phyloP scores from a whole-genome alignment of 2,113 vertebrate species.

The Vimba vimba region DNA sequence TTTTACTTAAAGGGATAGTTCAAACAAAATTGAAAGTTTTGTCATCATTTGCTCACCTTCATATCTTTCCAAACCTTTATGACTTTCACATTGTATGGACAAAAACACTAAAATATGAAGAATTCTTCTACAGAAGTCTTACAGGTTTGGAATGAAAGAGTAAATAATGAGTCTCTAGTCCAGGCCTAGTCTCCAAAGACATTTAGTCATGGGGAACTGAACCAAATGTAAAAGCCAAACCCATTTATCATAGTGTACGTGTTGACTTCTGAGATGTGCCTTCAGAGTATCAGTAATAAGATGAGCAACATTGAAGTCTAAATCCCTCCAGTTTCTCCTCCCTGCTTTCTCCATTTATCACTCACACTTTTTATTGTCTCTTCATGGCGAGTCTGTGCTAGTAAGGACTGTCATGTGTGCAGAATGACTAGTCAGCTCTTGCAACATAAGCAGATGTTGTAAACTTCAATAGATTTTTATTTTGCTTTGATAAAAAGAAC shows the following conservation, averaged over 20 bases:
- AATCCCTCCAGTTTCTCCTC: constrained; percentile 31
- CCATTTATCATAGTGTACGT: neutral
- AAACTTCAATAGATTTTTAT: neutral
- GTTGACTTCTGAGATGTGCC: constrained; percentile 23
- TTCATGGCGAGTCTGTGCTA: constrained; percentile 29
- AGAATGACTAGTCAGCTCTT: neutral
- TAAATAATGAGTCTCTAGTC: constrained; percentile 9
- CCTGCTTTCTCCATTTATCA: constrained; percentile 21
- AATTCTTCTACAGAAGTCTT: too few relatives aligned
- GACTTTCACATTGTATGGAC: neutral
- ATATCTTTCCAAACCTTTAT: neutral
- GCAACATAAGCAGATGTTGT: too few relatives aligned
- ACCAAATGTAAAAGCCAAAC: constrained; percentile 6
- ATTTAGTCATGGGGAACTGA: neutral
- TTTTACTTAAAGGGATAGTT: neutral
- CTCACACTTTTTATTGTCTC: constrained; percentile 32
- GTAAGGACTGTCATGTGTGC: neutral
- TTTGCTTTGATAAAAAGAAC: neutral
- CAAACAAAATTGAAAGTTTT: neutral
- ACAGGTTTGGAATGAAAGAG: neutral
- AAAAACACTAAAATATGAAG: neutral
- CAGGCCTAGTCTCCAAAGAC: constrained; percentile 2
- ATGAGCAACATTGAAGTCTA: constrained; percentile 4
- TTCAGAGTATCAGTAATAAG: constrained; percentile 17
- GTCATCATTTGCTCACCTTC: neutral